Conservation (phyloP, 2,888 invertebrate species). For the Glaucopsyche alexis region DNA sequence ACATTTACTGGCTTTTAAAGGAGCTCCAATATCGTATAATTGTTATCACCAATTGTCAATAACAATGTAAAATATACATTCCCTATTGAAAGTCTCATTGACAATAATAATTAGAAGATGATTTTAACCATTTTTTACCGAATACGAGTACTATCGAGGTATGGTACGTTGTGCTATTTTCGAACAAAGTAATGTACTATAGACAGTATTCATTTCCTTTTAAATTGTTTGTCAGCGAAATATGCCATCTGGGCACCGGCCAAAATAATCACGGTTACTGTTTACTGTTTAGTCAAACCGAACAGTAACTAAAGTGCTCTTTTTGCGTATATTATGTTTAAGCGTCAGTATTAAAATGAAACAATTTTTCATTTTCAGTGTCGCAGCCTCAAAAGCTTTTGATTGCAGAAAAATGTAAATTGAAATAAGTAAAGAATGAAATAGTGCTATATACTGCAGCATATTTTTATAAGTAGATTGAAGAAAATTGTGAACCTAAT, state of each 20-base stretch:
- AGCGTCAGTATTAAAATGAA: conserved; percentile 30
- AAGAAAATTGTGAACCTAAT: background rate
- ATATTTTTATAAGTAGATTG: background rate
- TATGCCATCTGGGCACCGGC: conserved; percentile 71
- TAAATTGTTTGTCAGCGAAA: conserved; percentile 61
- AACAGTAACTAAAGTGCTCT: conserved; percentile 36
- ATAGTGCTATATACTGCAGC: background rate
- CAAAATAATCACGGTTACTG: conserved; percentile 77
- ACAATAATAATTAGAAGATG: too few species aligned
- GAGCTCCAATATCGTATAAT: too few species aligned
- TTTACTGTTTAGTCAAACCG: conserved; percentile 64
- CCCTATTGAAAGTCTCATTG: too few species aligned
- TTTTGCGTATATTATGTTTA: conserved; percentile 32
- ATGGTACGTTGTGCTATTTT: background rate
- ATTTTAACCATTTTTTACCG: too few species aligned
- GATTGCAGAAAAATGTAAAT: conserved; percentile 19
- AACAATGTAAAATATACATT: too few species aligned
- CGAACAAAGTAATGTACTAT: conserved; percentile 18
- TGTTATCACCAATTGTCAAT: too few species aligned
- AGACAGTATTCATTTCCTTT: conserved; percentile 32
- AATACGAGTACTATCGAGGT: too few species aligned
- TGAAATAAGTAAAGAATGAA: background rate
- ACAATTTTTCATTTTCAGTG: conserved; percentile 27
- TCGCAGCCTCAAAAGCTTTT: conserved; percentile 4
- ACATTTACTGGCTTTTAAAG: too few species aligned